Base-by-base conservation (phyloP, 2,797 vertebrate genomes). In the Manis pentadactyla region DNA sequence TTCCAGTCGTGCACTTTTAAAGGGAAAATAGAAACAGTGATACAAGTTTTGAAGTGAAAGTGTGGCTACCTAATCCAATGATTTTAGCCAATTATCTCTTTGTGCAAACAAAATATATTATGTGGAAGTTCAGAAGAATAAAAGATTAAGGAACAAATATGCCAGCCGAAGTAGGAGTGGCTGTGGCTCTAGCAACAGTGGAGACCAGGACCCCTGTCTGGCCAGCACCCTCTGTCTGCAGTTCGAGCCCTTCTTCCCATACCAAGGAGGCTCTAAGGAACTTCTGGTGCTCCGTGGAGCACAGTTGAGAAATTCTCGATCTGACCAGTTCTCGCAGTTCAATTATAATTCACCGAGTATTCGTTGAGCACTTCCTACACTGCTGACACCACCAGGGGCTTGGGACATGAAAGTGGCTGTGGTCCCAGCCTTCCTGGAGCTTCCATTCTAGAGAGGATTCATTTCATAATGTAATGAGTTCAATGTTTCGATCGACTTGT, bases 91-190 rank as follows among this genome's bases (percentile, higher is more conserved):
- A 37, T 14, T 2, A 17, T 74, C 81, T 2, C 8, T 90, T 66
- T 53, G 12, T 86, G 87, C 42, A 77, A 42, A 68, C 11, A 71
- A 68, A 78, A 55, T 11, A 23, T 6, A 1, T 14, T 18, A 29
- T 39, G 14, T 66, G 7, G 18, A 34, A 27, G 23, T 49, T 87
- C 63, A 42, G 27, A 2, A 66, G 71, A 31, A 64, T 57, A 86
- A 59, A 25, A 31, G 15, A 25, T 34, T 42, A 37, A 57, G 10
- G 31, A 34, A 66, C 42, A 78, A 39, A 9, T 2, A 10, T 1
- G 27, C 7, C 7, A 49, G 1, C 5, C 8, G 23, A 61, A 34
- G 21, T 37, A 31, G 25, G 5, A 19, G n/a, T 79, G 0, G 0
- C 37, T 57, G 3, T 46, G 31, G 5, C 4, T n/a, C 49, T 63